Base-by-base conservation (phyloP, 2,888 invertebrate species). In the Dusona sp. region DNA sequence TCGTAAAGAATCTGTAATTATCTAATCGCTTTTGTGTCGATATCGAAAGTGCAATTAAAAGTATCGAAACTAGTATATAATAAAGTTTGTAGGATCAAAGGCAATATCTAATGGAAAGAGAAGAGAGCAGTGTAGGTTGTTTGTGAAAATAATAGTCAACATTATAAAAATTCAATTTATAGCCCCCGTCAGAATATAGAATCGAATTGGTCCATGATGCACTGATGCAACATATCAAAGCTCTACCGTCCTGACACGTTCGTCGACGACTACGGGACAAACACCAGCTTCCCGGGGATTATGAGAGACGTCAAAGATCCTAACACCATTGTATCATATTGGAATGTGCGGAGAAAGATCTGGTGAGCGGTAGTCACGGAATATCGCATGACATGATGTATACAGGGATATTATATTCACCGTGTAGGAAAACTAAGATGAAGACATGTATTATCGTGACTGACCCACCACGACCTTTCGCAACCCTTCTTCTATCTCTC, bases 371-470 rank as follows among this genome's bases (percentile, higher is more conserved):
- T 75, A 87, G 87, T 84, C 84, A 82, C 86, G 87, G 88, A 91
- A 91, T 93, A 93, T 93, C 93, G 92, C 91, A 93, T 93, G 92
- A 93, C 93, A 93, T 89, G 91, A 87, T 75, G 81, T 90, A 92
- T 91, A 92, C 91, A 90, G 90, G 86, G 89, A 72, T 77, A 75
- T 61, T 25, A 61, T 74, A 78, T 64, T 77, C 83, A 80, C 65
- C 54, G 80, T 51, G 80, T 61, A 77, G 64, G 73, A 36, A 75
- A 54, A 54, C 42, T 33, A 64, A 48, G 64, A 67, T 54, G n/a
- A 38, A 29, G 74, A n/a, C 48, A 73, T 80, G 57, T 74, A 65
- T 42, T 84, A 85, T 89, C 90, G 90, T 90, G 87, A 88, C 88
- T 92, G 93, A 93, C 93, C 93, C 90, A 88, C 86, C 70, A 54